Conservation (phyloP, 2,888 invertebrate species). For the Resseliella maxima region DNA sequence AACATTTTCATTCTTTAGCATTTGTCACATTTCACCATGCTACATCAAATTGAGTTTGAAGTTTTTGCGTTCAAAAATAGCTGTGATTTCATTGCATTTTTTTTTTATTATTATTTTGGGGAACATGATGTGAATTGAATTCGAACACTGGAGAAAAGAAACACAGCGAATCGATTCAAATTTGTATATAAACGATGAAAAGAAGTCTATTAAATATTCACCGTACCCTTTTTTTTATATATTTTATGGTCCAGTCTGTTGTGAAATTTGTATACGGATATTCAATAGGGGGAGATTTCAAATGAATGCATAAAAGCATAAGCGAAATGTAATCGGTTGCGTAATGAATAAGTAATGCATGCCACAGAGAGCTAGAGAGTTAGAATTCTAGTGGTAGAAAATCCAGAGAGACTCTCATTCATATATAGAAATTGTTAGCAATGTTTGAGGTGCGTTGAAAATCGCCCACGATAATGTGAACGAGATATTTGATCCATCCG, state of each 20-base stretch:
- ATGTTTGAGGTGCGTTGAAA: too few relatives aligned
- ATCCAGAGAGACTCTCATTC: too few relatives aligned
- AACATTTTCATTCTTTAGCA: conserved; percentile 33
- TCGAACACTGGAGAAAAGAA: neutral
- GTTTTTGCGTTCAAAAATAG: neutral
- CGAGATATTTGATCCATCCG: conserved; percentile 41
- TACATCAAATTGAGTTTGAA: neutral
- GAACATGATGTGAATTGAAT: neutral
- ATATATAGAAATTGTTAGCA: too few relatives aligned
- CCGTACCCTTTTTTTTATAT: neutral
- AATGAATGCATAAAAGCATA: conserved; percentile 3
- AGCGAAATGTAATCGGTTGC: conserved; percentile 52
- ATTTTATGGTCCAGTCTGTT: neutral
- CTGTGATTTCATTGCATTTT: neutral
- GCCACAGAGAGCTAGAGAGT: conserved; percentile 7
- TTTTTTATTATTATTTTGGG: too few relatives aligned
- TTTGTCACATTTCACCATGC: conserved; percentile 12
- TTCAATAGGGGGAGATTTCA: neutral
- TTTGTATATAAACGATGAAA: conserved; percentile 5
- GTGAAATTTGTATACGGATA: neutral
- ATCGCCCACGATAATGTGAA: conserved; percentile 11
- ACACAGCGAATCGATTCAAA: neutral
- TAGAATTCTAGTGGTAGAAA: too few relatives aligned
- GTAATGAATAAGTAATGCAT: conserved; percentile 53
- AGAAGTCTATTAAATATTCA: conserved; percentile 52